Base-by-base conservation (phyloP, 2,113 vertebrate genomes). In the Gymnogyps californianus region DNA sequence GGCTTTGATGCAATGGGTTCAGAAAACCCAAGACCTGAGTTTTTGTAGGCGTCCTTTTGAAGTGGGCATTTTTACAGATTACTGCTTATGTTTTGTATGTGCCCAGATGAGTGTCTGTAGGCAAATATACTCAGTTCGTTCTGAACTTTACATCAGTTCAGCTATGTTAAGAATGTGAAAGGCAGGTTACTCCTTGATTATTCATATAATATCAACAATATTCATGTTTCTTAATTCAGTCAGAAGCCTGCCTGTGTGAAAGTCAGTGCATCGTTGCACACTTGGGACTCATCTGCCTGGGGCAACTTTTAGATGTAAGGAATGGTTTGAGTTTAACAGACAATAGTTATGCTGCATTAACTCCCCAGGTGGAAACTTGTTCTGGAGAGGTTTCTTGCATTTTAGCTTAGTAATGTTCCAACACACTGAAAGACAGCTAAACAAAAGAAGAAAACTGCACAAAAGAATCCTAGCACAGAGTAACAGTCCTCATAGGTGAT, bases 121-220 rank as follows among this genome's bases (percentile, higher is more conserved):
- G 47, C 0, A 0, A 83, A 72, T 16, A 38, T 6, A 29, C 28
- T 59, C 13, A 2, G 13, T 29, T 49, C 2, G 2, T 42, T 65
- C 52, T 38, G 52, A 71, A 49, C 31, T 57, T 87, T 44, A 29
- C 40, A 28, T 70, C 11, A 31, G 10, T 36, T 76, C 32, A 76
- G 8, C 17, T 29, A 17, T 13, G 17, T 51, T 84, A 76, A 29
- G 51, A 57, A 67, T 9, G 11, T 34, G 61, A 46, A 62, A 85
- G 38, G 9, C 59, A 38, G 19, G 11, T 54, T 72, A 52, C 8
- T 78, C 10, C 22, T 71, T 47, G 54, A 58, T 74, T 67, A 52
- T 67, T 71, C 25, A 17, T 51, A 29, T 34, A 29, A 31, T 44
- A 74, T 64, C 22, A 34, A 3, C 8, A 31, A 19, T 64, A 34